Conservation (phyloP, 2,113 vertebrate species). For the Myocastor coypus region DNA sequence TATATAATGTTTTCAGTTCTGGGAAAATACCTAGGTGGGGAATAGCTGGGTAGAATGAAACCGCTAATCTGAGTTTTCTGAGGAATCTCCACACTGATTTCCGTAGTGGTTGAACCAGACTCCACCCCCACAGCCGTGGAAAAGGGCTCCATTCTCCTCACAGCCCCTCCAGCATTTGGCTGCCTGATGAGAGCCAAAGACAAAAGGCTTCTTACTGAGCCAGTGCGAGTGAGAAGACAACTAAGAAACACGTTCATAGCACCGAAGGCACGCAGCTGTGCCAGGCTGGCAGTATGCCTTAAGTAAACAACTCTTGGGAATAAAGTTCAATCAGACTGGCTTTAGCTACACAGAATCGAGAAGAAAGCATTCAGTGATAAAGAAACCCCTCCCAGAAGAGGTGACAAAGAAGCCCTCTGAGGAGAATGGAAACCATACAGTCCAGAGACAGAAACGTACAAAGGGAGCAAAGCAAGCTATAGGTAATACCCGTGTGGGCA, state of each 20-base stretch:
- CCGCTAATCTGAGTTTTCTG: too few relatives aligned
- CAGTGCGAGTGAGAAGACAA: background rate
- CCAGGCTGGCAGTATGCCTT: background rate
- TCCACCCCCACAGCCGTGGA: too few relatives aligned
- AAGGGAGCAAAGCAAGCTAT: background rate
- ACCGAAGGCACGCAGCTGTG: background rate
- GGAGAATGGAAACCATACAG: background rate
- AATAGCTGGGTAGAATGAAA: too few relatives aligned
- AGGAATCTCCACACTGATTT: too few relatives aligned
- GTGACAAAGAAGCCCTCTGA: background rate
- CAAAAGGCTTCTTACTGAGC: background rate
- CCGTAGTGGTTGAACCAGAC: too few relatives aligned
- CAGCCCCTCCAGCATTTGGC: too few relatives aligned
- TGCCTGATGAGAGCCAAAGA: too few relatives aligned
- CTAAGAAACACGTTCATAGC: background rate
- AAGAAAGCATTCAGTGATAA: background rate
- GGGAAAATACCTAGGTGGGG: too few relatives aligned
- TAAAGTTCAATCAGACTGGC: background rate
- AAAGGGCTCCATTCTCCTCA: too few relatives aligned
- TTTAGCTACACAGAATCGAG: background rate
- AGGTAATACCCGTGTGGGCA: background rate
- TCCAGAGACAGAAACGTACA: background rate
- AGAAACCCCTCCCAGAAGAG: background rate
- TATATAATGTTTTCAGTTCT: too few relatives aligned
- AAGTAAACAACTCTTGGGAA: background rate